Conservation (phyloP, 2,888 invertebrate species). For the Heterodera filipjevi region DNA sequence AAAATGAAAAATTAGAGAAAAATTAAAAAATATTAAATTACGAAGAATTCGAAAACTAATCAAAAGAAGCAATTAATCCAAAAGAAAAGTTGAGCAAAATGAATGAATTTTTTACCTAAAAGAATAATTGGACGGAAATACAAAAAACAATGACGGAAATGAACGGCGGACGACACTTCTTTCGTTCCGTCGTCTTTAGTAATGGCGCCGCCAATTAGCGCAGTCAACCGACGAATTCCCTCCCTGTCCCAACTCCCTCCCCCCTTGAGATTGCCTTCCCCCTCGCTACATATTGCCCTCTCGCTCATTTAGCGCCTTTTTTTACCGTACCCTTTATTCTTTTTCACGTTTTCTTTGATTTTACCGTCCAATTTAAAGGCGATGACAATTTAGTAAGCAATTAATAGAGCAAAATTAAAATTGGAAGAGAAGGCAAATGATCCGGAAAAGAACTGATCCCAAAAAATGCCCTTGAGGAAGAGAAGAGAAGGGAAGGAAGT, state of each 20-base stretch:
- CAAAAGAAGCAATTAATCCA: too few relatives aligned
- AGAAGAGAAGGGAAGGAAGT: background rate
- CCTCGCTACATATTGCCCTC: too few relatives aligned
- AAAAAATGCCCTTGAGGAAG: slow-evolving; percentile 6
- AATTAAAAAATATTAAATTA: too few relatives aligned
- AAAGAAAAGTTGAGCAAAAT: too few relatives aligned
- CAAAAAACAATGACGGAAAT: background rate
- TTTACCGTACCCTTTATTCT: background rate
- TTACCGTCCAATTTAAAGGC: background rate
- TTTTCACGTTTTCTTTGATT: background rate
- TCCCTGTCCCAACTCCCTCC: background rate
- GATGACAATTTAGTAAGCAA: background rate
- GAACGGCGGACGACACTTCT: background rate
- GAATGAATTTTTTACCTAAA: background rate
- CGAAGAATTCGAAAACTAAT: too few relatives aligned
- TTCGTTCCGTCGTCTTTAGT: background rate
- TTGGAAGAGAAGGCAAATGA: background rate
- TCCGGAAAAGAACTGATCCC: background rate
- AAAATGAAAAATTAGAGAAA: too few relatives aligned
- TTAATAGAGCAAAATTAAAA: background rate
- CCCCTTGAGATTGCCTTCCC: too few relatives aligned
- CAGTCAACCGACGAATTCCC: background rate
- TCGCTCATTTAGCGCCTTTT: background rate
- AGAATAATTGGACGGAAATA: background rate
- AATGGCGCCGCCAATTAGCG: slow-evolving; percentile 10